A percentile compares a stretch with the other conserved stretches of the same genome.
Evolutionary conservation across 53 echinoderm and acorn worm genomes (phyloP).

Genomic region (Zoroaster sp.): DNA sequence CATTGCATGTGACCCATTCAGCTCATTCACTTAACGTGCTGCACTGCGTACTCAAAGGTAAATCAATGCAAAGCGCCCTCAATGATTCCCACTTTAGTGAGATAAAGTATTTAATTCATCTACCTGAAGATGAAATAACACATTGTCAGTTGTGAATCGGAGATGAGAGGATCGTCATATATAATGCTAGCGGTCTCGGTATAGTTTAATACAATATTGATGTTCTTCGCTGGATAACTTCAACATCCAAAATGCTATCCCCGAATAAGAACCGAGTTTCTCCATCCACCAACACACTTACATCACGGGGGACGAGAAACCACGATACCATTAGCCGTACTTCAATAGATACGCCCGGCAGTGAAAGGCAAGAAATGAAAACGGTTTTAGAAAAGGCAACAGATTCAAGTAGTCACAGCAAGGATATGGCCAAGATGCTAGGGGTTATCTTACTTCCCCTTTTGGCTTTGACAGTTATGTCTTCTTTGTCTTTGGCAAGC

Average conservation of each 20-base stretch:
- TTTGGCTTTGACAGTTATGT: constrained; percentile 48
- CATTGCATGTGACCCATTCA: no score
- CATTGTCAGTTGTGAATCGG: background rate
- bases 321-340: background rate
- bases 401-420: constrained; percentile 4
- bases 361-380: constrained; percentile 48
- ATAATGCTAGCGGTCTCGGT: background rate
- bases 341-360: background rate
- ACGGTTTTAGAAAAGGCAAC: constrained; percentile 31
- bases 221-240: no score
- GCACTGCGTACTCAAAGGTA: no score
- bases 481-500: constrained; percentile 13
- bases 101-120: background rate
- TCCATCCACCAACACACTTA: background rate
- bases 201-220: background rate
- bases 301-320: no score
- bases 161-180: background rate
- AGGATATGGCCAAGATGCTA: constrained; percentile 62
- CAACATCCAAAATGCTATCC: background rate
- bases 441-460: constrained; percentile 56
- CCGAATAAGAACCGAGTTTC: background rate
- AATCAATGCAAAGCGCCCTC: background rate
- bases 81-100: background rate
- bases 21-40: no score
- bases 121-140: background rate